These are phyloP conservation scores for Bombus soroeensis DNA, from an alignment of 1,140 invertebrate species.

Conservation along the genomic window DNA sequence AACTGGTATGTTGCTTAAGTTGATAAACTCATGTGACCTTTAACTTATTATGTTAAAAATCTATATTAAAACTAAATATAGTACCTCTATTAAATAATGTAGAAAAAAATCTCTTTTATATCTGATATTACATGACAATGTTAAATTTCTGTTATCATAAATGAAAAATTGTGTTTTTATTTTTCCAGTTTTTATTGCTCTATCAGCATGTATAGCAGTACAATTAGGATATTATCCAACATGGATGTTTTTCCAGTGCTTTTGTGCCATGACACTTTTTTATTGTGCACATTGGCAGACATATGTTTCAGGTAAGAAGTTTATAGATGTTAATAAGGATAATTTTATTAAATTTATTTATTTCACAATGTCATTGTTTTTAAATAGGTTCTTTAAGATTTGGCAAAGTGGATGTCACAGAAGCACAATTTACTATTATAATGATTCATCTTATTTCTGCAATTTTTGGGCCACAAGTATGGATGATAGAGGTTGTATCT, in stretches of 20 bases:
- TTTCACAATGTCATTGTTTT: not conserved
- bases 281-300: constrained; percentile 99
- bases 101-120: not conserved
- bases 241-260: constrained; percentile 97
- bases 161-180: constrained; percentile 18
- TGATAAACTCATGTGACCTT: not conserved
- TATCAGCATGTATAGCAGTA: constrained; percentile 96
- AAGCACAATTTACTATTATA: constrained; percentile 98
- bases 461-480: constrained; percentile 92
- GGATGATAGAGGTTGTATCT: constrained; percentile 90
- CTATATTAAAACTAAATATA: not conserved
- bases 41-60: not conserved
- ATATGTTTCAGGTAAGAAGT: constrained; percentile 93
- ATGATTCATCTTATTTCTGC: constrained; percentile 93
- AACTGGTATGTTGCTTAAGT: constrained; percentile 83
- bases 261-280: constrained; percentile 96
- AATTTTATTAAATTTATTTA: constrained; percentile 15
- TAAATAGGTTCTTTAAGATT: constrained; percentile 92
- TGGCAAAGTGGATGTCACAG: constrained; percentile 98
- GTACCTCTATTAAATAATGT: not conserved
- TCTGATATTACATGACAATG: not conserved
- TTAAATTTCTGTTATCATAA: not conserved
- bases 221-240: constrained; percentile 95
- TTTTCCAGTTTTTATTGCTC: constrained; percentile 94
- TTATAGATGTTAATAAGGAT: not conserved